These are phyloP conservation scores for Agrochola lota DNA, from an alignment of 2,888 invertebrate genomes.

Conservation along the genomic window DNA sequence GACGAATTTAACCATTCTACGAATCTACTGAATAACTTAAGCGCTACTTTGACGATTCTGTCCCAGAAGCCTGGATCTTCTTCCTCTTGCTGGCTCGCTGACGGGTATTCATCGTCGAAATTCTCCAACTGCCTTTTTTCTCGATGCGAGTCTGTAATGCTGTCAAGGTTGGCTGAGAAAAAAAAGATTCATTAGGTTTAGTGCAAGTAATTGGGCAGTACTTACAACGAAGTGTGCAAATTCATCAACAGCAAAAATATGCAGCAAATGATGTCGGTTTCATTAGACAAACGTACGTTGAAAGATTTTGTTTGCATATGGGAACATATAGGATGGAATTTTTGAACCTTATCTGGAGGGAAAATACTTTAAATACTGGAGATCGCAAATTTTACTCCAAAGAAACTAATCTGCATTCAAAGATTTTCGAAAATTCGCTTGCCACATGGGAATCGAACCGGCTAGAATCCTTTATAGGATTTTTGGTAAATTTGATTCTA, in stretches of 20 bases:
- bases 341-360: no score
- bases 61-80: conserved; percentile 87
- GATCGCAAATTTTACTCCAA: no score
- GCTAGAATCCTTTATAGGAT: no score
- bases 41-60: conserved; percentile 84
- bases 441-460: no score
- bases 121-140: conserved; percentile 82
- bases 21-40: conserved; percentile 85
- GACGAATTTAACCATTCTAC: conserved; percentile 87
- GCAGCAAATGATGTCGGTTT: neutral
- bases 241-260: neutral
- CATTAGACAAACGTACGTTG: neutral
- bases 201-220: neutral
- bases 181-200: neutral
- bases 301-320: neutral
- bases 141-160: conserved; percentile 56
- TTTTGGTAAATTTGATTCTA: no score
- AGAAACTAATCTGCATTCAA: no score
- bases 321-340: neutral
- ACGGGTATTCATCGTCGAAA: conserved; percentile 81
- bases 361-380: no score
- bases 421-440: no score
- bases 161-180: conserved; percentile 66
- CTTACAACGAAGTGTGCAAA: neutral
- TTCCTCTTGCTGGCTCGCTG: conserved; percentile 76